phyloP scores from a whole-genome alignment of 2,797 vertebrate genomes.

The Mus spretus region DNA sequence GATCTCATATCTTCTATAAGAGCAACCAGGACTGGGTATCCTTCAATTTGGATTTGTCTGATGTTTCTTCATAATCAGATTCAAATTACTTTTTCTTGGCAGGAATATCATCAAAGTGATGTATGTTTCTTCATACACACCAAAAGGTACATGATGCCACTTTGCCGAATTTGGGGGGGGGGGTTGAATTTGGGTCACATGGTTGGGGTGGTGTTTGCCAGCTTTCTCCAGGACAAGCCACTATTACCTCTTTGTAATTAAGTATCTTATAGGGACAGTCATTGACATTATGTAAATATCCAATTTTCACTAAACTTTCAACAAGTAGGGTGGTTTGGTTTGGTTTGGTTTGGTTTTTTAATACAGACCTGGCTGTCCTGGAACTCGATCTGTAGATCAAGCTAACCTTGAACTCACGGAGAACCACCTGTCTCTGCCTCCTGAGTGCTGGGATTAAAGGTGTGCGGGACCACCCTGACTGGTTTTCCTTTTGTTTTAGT shows the following conservation, averaged over 20 bases:
- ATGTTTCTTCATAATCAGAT: slow-evolving; percentile 11
- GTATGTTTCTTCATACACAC: not conserved
- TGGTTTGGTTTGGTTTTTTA: no score
- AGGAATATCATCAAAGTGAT: not conserved
- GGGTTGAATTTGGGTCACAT: not conserved
- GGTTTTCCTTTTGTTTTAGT: no score
- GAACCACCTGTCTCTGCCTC: no score
- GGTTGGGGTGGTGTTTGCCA: not conserved
- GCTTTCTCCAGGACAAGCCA: not conserved
- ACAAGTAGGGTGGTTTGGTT: not conserved
- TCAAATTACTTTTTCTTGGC: slow-evolving; percentile 8
- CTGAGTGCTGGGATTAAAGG: no score
- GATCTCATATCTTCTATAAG: not conserved
- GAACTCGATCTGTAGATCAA: no score
- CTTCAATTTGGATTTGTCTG: not conserved
- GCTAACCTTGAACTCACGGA: no score
- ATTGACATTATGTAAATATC: not conserved
- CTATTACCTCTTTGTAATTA: not conserved
- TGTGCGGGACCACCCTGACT: no score
- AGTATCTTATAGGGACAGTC: not conserved
- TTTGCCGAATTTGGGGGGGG: not conserved
- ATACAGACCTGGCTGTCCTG: no score
- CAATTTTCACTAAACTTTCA: not conserved
- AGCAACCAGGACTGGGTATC: not conserved
- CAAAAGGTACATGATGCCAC: not conserved